A percentile compares a stretch with the other conserved stretches of the same genome.
phyloP scores from a whole-genome alignment of 2,888 invertebrate species.

The Lumbricus terrestris region DNA sequence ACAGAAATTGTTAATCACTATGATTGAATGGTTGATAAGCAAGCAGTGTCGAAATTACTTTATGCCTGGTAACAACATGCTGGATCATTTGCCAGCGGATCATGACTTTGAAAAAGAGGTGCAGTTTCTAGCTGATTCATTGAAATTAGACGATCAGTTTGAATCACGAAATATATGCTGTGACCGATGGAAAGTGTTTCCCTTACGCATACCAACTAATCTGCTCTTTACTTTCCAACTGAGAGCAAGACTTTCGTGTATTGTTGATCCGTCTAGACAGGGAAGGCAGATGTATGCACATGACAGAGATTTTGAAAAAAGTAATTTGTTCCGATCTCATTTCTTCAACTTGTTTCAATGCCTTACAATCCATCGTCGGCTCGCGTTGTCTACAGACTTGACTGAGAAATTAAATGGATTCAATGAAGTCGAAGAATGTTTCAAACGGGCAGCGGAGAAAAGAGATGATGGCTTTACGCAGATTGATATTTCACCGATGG shows the following conservation, averaged over 20 bases:
- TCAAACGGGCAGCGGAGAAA: background rate
- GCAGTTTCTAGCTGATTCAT: no score
- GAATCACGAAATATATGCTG: background rate
- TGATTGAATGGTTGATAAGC: conserved; percentile 12
- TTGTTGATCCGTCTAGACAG: background rate
- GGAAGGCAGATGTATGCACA: no score
- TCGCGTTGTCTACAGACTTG: background rate
- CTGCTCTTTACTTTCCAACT: background rate
- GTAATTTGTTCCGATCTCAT: no score
- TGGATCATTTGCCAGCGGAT: no score
- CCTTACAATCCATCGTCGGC: no score
- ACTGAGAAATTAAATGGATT: background rate
- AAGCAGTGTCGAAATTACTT: conserved; percentile 11
- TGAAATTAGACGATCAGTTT: background rate
- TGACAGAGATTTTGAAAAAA: no score
- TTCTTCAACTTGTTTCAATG: no score
- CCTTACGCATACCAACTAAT: background rate
- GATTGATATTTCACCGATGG: background rate
- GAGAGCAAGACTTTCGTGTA: background rate
- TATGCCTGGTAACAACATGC: no score
- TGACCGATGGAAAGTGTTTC: background rate
- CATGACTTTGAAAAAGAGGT: no score
- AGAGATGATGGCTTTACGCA: background rate
- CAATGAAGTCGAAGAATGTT: background rate
- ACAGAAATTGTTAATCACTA: background rate